Percentiles rank a stretch among this genome's conserved stretches.
These are phyloP conservation scores for Papilio xuthus DNA, from an alignment of 1,140 invertebrate genomes.

Conservation along the genomic window DNA sequence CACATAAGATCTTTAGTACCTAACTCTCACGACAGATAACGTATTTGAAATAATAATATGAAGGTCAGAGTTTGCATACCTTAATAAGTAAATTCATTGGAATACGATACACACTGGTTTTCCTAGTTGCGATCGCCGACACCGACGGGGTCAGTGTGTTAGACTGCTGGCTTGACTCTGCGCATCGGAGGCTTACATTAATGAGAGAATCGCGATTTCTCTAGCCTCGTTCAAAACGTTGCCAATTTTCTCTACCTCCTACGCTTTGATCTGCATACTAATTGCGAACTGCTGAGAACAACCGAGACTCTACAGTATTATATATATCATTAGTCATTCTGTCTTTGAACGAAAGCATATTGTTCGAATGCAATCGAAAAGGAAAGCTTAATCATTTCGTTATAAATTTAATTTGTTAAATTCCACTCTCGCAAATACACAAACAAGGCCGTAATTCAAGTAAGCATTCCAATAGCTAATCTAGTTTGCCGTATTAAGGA, in stretches of 20 bases:
- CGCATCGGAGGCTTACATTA: slow-evolving; percentile 64
- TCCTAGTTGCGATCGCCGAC: slow-evolving; percentile 44
- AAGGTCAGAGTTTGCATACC: slow-evolving; percentile 27
- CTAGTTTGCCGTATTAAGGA: slow-evolving; percentile 31
- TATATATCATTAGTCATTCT: slow-evolving; percentile 42
- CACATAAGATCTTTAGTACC: neutral
- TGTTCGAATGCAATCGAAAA: slow-evolving; percentile 8
- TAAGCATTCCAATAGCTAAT: slow-evolving; percentile 26
- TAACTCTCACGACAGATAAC: neutral
- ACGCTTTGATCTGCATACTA: slow-evolving; percentile 45
- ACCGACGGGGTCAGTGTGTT: slow-evolving; percentile 68
- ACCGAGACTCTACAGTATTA: neutral
- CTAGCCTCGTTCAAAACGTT: slow-evolving; percentile 56
- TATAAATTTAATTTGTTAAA: slow-evolving; percentile 14
- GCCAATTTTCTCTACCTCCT: slow-evolving; percentile 42
- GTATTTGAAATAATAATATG: slow-evolving; percentile 12
- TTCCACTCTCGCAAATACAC: slow-evolving; percentile 1
- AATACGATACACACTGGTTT: slow-evolving; percentile 27
- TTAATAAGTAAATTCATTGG: slow-evolving; percentile 24
- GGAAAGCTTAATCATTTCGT: neutral
- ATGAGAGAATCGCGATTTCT: slow-evolving; percentile 69
- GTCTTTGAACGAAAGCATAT: slow-evolving; percentile 40
- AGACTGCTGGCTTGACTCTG: slow-evolving; percentile 48
- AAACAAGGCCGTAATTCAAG: slow-evolving; percentile 25
- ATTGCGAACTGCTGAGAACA: slow-evolving; percentile 11